A percentile compares a stretch with the other conserved stretches of the same genome.
Conservation (phyloP, 2,888 invertebrate species). For the Acronicta psi region DNA sequence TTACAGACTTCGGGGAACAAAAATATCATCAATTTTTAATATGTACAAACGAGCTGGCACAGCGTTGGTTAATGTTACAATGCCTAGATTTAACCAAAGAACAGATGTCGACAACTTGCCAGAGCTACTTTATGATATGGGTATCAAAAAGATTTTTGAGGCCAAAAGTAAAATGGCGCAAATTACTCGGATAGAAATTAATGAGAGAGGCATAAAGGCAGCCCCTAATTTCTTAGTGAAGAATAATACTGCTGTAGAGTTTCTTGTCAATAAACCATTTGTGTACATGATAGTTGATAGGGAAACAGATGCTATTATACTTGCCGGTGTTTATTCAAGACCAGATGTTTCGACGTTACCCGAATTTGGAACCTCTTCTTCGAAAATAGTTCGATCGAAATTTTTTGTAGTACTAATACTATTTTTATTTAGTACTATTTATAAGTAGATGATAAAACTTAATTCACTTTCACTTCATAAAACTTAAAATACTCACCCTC, state of each 20-base stretch:
- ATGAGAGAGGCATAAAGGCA: slow-evolving; percentile 68
- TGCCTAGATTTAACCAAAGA: slow-evolving; percentile 72
- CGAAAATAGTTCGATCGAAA: slow-evolving; percentile 26
- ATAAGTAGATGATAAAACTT: too few species aligned
- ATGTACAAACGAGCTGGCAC: slow-evolving; percentile 56
- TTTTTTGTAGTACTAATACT: too few species aligned
- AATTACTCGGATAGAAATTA: slow-evolving; percentile 68
- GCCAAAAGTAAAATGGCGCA: slow-evolving; percentile 75
- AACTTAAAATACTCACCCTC: too few species aligned
- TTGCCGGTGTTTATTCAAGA: slow-evolving; percentile 72
- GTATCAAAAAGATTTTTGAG: slow-evolving; percentile 71
- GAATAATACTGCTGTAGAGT: slow-evolving; percentile 54
- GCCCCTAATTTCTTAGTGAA: slow-evolving; percentile 56
- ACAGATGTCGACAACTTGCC: slow-evolving; percentile 70
- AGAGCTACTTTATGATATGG: slow-evolving; percentile 77
- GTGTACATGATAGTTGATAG: slow-evolving; percentile 73
- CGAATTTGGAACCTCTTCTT: slow-evolving; percentile 36
- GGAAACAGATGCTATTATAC: slow-evolving; percentile 72
- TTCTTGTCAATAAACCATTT: slow-evolving; percentile 72
- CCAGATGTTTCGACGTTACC: slow-evolving; percentile 54
- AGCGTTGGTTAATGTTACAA: slow-evolving; percentile 65
- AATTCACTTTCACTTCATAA: too few species aligned
- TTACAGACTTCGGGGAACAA: slow-evolving; percentile 64
- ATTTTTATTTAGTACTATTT: too few species aligned
- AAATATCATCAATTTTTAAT: slow-evolving; percentile 69